These are phyloP conservation scores for Anoplophora glabripennis DNA, from an alignment of 1,140 invertebrate species.

Conservation along the genomic window DNA sequence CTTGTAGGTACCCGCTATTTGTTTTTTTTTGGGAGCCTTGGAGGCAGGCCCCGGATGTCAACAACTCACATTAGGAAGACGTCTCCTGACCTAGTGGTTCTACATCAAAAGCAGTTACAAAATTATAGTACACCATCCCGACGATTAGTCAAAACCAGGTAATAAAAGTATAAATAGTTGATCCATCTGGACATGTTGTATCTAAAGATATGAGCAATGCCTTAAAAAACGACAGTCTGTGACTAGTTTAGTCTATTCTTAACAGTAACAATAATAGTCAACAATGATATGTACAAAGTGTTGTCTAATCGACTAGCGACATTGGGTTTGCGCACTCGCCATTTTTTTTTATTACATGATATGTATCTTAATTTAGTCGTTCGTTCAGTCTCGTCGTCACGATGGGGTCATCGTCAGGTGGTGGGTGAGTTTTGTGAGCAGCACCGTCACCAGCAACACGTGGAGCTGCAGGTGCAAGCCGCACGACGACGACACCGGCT, in stretches of 20 bases:
- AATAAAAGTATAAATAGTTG: conserved; percentile 24
- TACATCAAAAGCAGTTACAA: conserved; percentile 35
- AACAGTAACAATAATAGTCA: conserved; percentile 45
- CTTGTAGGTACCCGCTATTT: too few relatives aligned
- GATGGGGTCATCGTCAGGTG: conserved; percentile 29
- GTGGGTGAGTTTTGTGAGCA: conserved; percentile 29
- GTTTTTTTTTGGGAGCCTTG: background rate
- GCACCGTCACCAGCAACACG: conserved; percentile 23
- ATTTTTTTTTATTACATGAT: conserved; percentile 20
- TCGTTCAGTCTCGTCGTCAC: conserved; percentile 44
- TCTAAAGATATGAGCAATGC: conserved; percentile 37
- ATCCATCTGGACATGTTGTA: conserved; percentile 28
- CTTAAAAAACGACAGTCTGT: conserved; percentile 35
- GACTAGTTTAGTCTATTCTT: conserved; percentile 37
- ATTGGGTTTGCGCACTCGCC: background rate
- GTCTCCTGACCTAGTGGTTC: conserved; percentile 26
- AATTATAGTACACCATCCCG: conserved; percentile 20
- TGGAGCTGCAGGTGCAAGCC: conserved; percentile 13
- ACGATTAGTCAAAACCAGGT: conserved; percentile 13
- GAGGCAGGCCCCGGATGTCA: conserved; percentile 11
- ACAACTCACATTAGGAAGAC: conserved; percentile 31
- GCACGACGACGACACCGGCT: conserved; percentile 37
- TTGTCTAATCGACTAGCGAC: conserved; percentile 12
- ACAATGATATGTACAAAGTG: conserved; percentile 45
- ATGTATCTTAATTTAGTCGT: conserved; percentile 15